Evolutionary conservation across 2,113 vertebrate species (phyloP), one percentile per base, ranked within the genome.

Genomic region (Leptosomus discolor): DNA sequence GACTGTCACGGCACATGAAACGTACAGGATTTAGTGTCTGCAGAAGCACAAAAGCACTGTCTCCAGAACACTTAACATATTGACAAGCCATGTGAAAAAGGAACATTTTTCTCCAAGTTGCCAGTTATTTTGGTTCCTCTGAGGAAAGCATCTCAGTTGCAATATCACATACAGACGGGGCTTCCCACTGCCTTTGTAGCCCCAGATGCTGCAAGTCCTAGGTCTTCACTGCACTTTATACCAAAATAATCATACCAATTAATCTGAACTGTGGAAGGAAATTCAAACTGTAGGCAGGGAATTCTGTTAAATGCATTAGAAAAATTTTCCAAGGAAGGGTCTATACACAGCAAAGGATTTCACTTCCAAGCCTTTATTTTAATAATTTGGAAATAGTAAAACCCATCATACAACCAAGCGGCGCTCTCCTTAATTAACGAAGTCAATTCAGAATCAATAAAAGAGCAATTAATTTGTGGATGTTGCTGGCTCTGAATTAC

Each of bases 351-450:
- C 21, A 57, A 77, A 94, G 50, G 54, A 89, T 68, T 88, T 91
- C 2, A 34, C 24, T 88, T 27, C 53, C 46, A 70, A 73, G 84
- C 76, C 94, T 96, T 90, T 71, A 58, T 29, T 69, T 83, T 80
- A 91, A 76, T 95, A 88, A 90, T 75, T 70, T 64, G 7, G 67
- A 93, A 88, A 85, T n/a, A 32, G 23, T 75, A 58, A 92, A 82
- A 84, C 56, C 56, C 79, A 94, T 71, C 69, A 65, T 34, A 50
- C 68, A 91, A 86, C 36, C 56, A 63, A 81, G 68, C 67, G 48
- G 73, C 75, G 89, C 58, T 96, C 88, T 96, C 86, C 94, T 94
- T 97, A 97, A 98, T 95, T 94, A 97, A 96, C 60, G 67, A 92
- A 98, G 84, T 93, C 85, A 91, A 97, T 94, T 95, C 79, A 92